phyloP scores from a whole-genome alignment of 1,140 invertebrate genomes.

The Chymomyza costata region DNA sequence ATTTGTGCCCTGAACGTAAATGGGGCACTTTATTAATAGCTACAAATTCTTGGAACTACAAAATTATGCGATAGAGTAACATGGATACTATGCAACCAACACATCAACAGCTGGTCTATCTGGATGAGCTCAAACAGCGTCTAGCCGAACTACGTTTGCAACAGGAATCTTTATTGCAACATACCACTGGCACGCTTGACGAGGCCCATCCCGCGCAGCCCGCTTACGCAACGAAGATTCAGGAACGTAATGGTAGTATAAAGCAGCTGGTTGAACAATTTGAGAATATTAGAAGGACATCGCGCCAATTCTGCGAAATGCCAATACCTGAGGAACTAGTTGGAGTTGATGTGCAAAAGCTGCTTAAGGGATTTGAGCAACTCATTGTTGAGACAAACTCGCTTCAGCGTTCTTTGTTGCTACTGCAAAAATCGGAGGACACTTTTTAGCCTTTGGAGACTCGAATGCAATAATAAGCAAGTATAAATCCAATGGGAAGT shows the following conservation, averaged over 20 bases:
- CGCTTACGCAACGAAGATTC: background rate
- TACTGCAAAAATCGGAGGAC: slow-evolving; percentile 43
- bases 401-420: slow-evolving; percentile 44
- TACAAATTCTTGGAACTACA: too few relatives aligned
- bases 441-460: slow-evolving; percentile 10
- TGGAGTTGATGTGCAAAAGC: slow-evolving; percentile 45
- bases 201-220: background rate
- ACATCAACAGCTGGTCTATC: slow-evolving; percentile 43
- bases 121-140: slow-evolving; percentile 52
- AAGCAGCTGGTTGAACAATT: slow-evolving; percentile 46
- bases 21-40: too few relatives aligned
- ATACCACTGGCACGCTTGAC: slow-evolving; percentile 42
- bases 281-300: slow-evolving; percentile 48
- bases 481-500: too few relatives aligned
- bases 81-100: slow-evolving; percentile 32
- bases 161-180: slow-evolving; percentile 45
- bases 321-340: slow-evolving; percentile 43
- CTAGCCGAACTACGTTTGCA: slow-evolving; percentile 36
- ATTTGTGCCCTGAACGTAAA: too few relatives aligned
- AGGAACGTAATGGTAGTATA: slow-evolving; percentile 21
- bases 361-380: slow-evolving; percentile 44
- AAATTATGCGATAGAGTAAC: background rate
- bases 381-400: slow-evolving; percentile 42
- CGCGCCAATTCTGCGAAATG: slow-evolving; percentile 35
- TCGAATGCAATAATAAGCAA: slow-evolving; percentile 11